These are phyloP conservation scores for Ardeotis arabs DNA, from an alignment of 2,113 vertebrate genomes.

Conservation along the genomic window DNA sequence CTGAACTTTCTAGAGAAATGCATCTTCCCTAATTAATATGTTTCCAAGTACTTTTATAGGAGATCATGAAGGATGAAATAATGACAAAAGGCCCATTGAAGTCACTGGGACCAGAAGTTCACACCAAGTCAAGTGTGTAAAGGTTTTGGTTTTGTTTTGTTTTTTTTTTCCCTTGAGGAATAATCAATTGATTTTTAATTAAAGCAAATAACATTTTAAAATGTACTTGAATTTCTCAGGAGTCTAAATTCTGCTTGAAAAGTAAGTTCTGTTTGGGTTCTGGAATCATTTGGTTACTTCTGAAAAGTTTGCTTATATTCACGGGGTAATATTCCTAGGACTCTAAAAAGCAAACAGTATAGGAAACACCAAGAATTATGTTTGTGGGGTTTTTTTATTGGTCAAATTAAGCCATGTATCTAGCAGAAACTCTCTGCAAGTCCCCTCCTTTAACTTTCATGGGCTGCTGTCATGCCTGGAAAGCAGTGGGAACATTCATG, in stretches of 20 bases:
- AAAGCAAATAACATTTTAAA: neutral
- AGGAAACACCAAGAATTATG: neutral
- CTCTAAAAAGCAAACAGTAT: neutral
- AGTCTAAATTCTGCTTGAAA: neutral
- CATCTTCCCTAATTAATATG: conserved; percentile 1
- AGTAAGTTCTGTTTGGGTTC: neutral
- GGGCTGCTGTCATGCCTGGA: neutral
- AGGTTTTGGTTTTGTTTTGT: neutral
- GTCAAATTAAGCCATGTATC: neutral
- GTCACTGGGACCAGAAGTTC: neutral
- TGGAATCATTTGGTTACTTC: neutral
- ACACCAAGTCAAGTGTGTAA: neutral
- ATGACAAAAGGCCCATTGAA: neutral
- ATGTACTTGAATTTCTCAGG: neutral
- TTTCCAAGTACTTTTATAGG: neutral
- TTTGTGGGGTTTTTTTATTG: neutral
- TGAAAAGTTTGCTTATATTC: neutral
- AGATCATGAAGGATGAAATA: neutral
- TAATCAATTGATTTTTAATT: neutral
- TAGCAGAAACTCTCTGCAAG: neutral
- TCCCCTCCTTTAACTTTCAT: neutral
- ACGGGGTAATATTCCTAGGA: neutral
- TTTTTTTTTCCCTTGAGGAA: neutral
- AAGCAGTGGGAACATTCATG: neutral
- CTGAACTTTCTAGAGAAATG: neutral